phyloP scores from a whole-genome alignment of 2,113 vertebrate species.

The Perognathus longimembris region DNA sequence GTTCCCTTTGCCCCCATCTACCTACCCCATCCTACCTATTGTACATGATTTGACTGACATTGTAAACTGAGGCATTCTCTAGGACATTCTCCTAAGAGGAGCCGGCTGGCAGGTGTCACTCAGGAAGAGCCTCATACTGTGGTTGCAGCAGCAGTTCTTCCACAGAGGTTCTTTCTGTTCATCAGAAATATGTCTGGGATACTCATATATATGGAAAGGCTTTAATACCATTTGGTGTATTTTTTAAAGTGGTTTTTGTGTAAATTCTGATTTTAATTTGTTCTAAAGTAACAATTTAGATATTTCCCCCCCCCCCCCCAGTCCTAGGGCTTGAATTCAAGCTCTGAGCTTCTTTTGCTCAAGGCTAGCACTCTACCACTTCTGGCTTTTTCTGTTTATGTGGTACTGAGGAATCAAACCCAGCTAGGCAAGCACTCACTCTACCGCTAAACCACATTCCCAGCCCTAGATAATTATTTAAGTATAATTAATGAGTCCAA shows the following conservation, averaged over 20 bases:
- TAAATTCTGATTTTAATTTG: constrained; percentile 37
- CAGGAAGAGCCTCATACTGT: neutral
- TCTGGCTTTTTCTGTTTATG: too few relatives aligned
- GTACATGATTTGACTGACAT: neutral
- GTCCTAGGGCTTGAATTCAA: too few relatives aligned
- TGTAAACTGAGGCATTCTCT: neutral
- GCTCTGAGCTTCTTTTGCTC: too few relatives aligned
- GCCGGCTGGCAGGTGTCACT: neutral
- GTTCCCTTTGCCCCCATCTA: neutral
- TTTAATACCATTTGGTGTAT: neutral
- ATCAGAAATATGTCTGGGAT: neutral
- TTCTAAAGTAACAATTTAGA: too few relatives aligned
- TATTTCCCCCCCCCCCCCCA: too few relatives aligned
- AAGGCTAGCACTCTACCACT: too few relatives aligned
- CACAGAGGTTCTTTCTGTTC: neutral
- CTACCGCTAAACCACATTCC: too few relatives aligned
- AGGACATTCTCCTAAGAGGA: neutral
- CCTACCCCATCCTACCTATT: neutral
- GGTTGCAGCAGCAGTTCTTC: neutral
- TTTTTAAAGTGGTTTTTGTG: constrained; percentile 29
- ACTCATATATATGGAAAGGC: neutral
- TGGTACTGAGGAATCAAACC: too few relatives aligned
- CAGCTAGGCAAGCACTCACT: too few relatives aligned
- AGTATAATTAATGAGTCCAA: too few relatives aligned
- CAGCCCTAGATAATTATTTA: too few relatives aligned